Base-by-base conservation (phyloP, 2,888 invertebrate genomes). In the Cheilosia impressa region DNA sequence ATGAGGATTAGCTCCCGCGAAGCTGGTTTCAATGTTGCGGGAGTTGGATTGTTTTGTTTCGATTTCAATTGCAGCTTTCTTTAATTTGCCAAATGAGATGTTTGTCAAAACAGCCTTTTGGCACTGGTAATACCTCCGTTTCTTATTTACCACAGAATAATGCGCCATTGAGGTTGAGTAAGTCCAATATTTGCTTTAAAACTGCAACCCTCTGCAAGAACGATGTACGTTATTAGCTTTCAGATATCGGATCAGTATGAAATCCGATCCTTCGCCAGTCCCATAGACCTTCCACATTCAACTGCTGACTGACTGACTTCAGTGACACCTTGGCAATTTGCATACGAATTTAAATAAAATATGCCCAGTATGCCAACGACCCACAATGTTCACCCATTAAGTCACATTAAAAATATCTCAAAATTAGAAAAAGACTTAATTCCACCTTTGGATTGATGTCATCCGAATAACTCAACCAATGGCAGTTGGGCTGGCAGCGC, bases 1-100 rank as follows among this genome's bases (percentile, higher is more conserved):
- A 73, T 41, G 47, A 47, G 80, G 66, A 66, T 80, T 73, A 73
- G 24, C 7, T 73, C 27, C 19, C 17, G 15, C 38, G 22, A 55
- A 55, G 31, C 22, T 41, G 24, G 22, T 47, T 45, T 9, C 52
- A 15, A 52, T 52, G 13, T 24, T 17, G 17, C 4, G 15, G 13
- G 24, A 2, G 22, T 13, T 22, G 22, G 10, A 15, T 13, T 15
- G 15, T 24, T 13, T 19, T 52, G 0, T 13, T 52, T 52, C 13
- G 4, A 38, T 0, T 4, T 13, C 4, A 13, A 13, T 38, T 38
- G 9, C 4, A 38, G 9, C 10, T 38, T 38, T 3, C 3, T 2
- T 13, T 38, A 38, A 38, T 10, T 9, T 34, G 10, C 34, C 34
- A 7, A 34, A 3, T 34, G 34, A 34, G 2, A 2, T 38, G 38